Conservation (phyloP, 1,140 invertebrate genomes). For the Drosophila funebris region DNA sequence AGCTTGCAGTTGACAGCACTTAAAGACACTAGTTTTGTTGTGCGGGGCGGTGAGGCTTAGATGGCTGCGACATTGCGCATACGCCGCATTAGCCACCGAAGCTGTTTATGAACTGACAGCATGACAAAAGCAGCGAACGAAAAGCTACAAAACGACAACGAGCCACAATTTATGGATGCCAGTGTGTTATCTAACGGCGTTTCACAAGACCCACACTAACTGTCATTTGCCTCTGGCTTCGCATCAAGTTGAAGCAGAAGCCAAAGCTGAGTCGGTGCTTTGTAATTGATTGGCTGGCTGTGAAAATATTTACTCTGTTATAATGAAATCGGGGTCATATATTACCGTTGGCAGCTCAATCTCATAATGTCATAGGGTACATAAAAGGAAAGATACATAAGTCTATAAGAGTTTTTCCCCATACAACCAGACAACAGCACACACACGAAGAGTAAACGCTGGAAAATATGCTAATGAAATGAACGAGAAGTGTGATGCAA, state of each 20-base stretch:
- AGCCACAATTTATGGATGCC: slow-evolving; percentile 71
- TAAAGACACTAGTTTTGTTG: slow-evolving; percentile 29
- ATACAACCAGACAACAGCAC: not conserved
- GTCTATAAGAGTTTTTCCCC: not conserved
- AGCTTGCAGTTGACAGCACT: slow-evolving; percentile 24
- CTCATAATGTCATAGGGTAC: slow-evolving; percentile 1
- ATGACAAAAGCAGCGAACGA: slow-evolving; percentile 45
- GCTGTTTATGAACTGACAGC: slow-evolving; percentile 44
- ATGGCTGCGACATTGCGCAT: slow-evolving; percentile 36
- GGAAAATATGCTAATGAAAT: slow-evolving; percentile 45
- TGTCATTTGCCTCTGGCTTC: not conserved
- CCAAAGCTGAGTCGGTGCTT: slow-evolving; percentile 8
- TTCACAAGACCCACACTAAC: slow-evolving; percentile 34
- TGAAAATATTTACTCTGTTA: slow-evolving; percentile 45
- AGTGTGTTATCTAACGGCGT: slow-evolving; percentile 67
- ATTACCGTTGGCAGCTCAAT: slow-evolving; percentile 35
- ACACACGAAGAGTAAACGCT: not conserved
- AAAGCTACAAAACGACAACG: slow-evolving; percentile 9
- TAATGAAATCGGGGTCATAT: slow-evolving; percentile 38
- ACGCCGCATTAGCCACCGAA: slow-evolving; percentile 47
- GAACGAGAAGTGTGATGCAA: slow-evolving; percentile 33
- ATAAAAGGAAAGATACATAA: not conserved
- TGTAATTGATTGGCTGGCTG: slow-evolving; percentile 62
- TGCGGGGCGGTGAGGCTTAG: not conserved
- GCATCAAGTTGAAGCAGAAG: not conserved